These are phyloP conservation scores for Gallinago jamesoni DNA, from an alignment of 2,113 vertebrate genomes.

Conservation along the genomic window DNA sequence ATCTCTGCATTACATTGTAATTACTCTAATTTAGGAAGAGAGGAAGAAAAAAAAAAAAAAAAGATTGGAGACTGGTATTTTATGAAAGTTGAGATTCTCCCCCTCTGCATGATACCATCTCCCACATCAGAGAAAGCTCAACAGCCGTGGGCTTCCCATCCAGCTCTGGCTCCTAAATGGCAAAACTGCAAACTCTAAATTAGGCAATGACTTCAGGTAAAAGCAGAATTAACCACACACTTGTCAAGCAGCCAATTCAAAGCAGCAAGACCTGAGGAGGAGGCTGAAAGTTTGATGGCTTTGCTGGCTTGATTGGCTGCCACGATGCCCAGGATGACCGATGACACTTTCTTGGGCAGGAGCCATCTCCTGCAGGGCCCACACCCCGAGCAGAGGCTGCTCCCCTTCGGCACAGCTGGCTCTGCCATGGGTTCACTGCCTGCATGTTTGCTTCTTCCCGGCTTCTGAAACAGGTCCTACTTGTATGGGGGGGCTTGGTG, in stretches of 20 bases:
- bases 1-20: slow-evolving; percentile 5
- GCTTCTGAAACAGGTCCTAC: slow-evolving; percentile 48
- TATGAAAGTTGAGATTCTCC: slow-evolving; percentile 27
- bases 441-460: neutral
- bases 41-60: neutral
- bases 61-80: neutral
- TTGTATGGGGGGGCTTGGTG: neutral
- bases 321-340: slow-evolving; percentile 10
- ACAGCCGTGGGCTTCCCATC: slow-evolving; percentile 36
- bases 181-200: slow-evolving; percentile 58
- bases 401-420: neutral
- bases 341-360: slow-evolving; percentile 52
- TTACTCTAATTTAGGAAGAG: neutral
- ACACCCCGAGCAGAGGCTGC: slow-evolving; percentile 7
- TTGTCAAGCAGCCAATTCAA: slow-evolving; percentile 59
- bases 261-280: slow-evolving; percentile 44
- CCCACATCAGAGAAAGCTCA: slow-evolving; percentile 54
- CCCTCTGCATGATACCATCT: slow-evolving; percentile 37
- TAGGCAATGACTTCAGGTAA: slow-evolving; percentile 53
- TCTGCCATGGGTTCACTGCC: neutral
- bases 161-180: slow-evolving; percentile 16
- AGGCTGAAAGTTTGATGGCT: slow-evolving; percentile 26
- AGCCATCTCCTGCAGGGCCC: slow-evolving; percentile 53
- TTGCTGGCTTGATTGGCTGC: slow-evolving; percentile 34
- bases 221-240: slow-evolving; percentile 53